Evolutionary conservation across 2,797 vertebrate species (phyloP), one percentile per base, ranked within the genome.

Genomic region (Tragopan temminckii): DNA sequence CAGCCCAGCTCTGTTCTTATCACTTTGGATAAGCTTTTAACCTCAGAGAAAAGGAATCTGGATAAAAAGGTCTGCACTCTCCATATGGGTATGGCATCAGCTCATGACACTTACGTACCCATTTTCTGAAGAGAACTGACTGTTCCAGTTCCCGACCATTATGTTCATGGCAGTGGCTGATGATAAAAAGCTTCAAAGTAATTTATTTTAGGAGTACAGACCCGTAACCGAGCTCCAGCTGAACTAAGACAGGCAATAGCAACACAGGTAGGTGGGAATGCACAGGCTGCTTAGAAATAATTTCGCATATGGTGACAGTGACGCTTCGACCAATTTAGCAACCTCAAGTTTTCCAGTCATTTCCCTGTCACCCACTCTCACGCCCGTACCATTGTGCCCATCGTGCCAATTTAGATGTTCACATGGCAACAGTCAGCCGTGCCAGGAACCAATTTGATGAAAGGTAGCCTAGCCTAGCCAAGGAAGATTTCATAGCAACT

Each of bases 241-340:
- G 53, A 74, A 79, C 79, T 82, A 84, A 87, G 80, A 27, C 48
- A 81, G 93, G 82, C 75, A 45, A 31, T 5, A 84, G 75, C 82
- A 62, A 79, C 80, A 75, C 89, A 88, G 94, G 80, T 48, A 90
- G 93, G 83, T 83, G 90, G 85, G 69, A 84, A 70, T 1, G n/a
- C 78, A 80, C 81, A 86, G 71, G 88, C 91, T 86, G 83, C 89
- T 88, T 53, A 85, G 79, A 78, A 75, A 66, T 7, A n/a, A 12
- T 31, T 45, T 50, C 92, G 48, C 92, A 87, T 38, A 78, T 24
- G 86, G 92, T 50, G 71, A 63, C 92, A 76, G 76, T 7, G 68
- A 90, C 63, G 66, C 86, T 62, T 58, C 38, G 31, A 75, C 75
- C 35, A 19, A 75, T 90, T 75, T 81, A 94, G 86, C 62, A 92